Percentiles rank a stretch among this genome's conserved stretches.
Conservation (phyloP, 2,113 vertebrate genomes). For the Abramis brama region DNA sequence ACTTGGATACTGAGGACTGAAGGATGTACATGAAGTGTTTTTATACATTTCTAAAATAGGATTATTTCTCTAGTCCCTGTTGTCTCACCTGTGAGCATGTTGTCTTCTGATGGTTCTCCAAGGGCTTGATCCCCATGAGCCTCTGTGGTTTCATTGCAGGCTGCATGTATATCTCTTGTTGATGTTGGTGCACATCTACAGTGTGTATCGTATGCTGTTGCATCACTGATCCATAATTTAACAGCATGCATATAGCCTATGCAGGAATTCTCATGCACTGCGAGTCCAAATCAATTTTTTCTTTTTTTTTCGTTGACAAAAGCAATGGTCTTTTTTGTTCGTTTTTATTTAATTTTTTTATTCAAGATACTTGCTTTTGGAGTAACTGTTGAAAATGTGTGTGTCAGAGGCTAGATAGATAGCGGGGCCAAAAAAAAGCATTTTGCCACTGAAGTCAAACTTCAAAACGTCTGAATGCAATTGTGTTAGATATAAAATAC, state of each 20-base stretch:
- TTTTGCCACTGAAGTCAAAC: background rate
- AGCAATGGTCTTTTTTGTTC: background rate
- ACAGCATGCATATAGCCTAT: background rate
- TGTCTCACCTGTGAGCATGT: background rate
- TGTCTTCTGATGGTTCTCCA: background rate
- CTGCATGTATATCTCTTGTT: background rate
- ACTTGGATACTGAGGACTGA: background rate
- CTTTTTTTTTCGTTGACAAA: background rate
- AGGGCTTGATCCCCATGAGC: background rate
- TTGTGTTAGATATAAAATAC: background rate
- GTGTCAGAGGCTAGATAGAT: background rate
- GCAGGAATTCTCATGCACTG: background rate
- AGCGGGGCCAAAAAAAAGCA: background rate
- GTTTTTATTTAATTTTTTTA: too few relatives aligned
- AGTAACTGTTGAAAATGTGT: background rate
- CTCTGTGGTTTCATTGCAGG: background rate
- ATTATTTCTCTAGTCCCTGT: background rate
- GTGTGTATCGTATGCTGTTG: background rate
- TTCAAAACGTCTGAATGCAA: background rate
- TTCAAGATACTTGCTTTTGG: background rate
- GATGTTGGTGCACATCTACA: background rate
- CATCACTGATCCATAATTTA: background rate
- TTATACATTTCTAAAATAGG: conserved; percentile 13
- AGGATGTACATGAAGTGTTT: background rate
- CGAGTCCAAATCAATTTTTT: background rate